Evolutionary conservation across 2,797 vertebrate genomes (phyloP), one percentile per base, ranked within the genome.

Genomic region (Acanthis flammea): DNA sequence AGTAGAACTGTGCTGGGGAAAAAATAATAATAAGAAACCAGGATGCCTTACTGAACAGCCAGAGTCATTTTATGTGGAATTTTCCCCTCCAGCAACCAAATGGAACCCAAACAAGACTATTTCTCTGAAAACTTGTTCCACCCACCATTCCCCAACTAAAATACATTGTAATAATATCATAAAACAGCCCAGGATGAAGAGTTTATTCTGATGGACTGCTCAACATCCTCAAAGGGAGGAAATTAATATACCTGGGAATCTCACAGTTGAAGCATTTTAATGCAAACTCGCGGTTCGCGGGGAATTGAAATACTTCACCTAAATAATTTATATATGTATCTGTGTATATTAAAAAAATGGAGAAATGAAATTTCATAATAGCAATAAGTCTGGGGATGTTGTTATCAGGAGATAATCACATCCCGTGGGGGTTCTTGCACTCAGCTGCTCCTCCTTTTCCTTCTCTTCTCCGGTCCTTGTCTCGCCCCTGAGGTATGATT

Each of bases 351-450:
- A 96, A 97, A 97, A 97, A 98, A 91, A 58, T 78, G 77, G 61
- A 47, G 53, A 94, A 97, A 96, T 10, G 94, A 97, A 97, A 98
- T 97, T 97, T 98, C 92, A 97, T 98, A 98, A 98, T 97, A 97
- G 97, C 96, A 95, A 57, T 96, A 97, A 97, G 97, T 96, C 96
- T 96, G 95, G 86, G 90, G 87, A 97, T 97, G 97, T 94, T 98
- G 97, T 97, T 97, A 97, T 97, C 97, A 97, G 96, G 97, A 98
- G 97, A 97, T 98, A 98, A 98, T 98, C 98, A 98, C 98, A 97
- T 98, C 98, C 98, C 97, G 60, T 97, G 98, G 97, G 98, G 96
- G 73, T 96, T 97, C 95, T 90, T 4, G 23, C 96, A 96, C 90
- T 98, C 97, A 97, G 96, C 97, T 98, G 97, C 48, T 96, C 95